Evolutionary conservation across 1,140 invertebrate genomes (phyloP).

Genomic region (Bombus huntii): DNA sequence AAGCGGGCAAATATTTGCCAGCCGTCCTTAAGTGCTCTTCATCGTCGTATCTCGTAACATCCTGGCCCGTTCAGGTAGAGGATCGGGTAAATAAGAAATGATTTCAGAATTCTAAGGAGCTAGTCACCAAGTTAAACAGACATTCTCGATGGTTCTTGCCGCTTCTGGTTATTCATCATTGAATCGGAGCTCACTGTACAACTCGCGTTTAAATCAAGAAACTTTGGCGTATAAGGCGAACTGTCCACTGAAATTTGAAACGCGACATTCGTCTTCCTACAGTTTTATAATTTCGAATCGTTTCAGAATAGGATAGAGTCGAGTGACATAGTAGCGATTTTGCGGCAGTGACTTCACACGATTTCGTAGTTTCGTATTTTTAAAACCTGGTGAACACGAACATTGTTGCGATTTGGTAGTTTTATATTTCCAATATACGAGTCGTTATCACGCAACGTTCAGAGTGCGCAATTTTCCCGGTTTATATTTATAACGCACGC

Average conservation of each 20-base stretch:
- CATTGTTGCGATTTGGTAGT: no score
- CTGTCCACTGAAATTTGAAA: background rate
- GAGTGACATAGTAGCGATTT: no score
- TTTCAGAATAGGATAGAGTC: no score
- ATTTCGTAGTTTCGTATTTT: no score
- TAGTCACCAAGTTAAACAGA: conserved; percentile 31
- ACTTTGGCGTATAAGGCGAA: background rate
- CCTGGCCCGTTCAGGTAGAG: conserved; percentile 3
- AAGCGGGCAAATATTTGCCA: conserved; percentile 60
- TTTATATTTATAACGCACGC: no score
- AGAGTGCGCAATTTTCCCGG: no score
- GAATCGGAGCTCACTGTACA: background rate
- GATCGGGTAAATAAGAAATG: conserved; percentile 41
- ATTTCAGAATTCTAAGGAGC: conserved; percentile 29
- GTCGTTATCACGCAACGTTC: no score
- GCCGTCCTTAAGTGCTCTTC: conserved; percentile 55
- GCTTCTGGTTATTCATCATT: conserved; percentile 10
- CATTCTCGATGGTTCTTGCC: no score
- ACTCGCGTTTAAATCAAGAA: background rate
- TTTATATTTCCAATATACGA: no score
- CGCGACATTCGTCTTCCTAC: background rate
- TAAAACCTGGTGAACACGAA: no score
- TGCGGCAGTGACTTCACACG: no score
- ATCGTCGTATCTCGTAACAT: conserved; percentile 43
- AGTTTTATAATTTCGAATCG: background rate